phyloP scores from a whole-genome alignment of 2,888 invertebrate genomes.

The Stenodema calcarata region DNA sequence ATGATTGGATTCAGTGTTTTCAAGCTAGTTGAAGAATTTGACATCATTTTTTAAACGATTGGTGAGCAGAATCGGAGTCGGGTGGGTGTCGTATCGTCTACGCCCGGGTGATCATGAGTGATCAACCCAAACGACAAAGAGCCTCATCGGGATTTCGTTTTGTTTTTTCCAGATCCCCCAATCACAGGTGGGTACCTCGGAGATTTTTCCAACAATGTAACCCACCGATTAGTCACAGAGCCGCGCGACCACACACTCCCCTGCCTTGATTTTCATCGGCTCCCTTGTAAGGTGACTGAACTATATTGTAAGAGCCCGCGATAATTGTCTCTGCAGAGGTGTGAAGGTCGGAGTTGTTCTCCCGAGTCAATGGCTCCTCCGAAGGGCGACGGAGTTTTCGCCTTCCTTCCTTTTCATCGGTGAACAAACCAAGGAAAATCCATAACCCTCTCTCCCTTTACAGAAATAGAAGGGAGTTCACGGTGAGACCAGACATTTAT shows the following conservation, averaged over 20 bases:
- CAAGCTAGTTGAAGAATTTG: too few species aligned
- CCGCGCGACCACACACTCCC: background rate
- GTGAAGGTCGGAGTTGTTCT: background rate
- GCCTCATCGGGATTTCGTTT: too few species aligned
- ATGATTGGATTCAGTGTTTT: too few species aligned
- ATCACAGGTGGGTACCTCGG: too few species aligned
- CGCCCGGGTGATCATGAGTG: too few species aligned
- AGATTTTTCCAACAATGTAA: background rate
- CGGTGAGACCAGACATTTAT: too few species aligned
- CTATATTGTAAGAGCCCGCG: background rate
- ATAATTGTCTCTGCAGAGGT: conserved; percentile 2
- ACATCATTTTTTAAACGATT: too few species aligned
- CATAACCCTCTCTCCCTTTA: background rate
- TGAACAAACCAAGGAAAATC: background rate
- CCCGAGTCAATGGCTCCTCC: background rate
- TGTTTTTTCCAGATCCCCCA: too few species aligned
- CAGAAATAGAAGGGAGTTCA: too few species aligned
- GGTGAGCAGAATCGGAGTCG: too few species aligned
- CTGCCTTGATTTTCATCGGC: background rate
- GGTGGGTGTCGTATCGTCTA: too few species aligned
- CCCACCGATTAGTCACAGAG: background rate
- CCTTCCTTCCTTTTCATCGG: background rate
- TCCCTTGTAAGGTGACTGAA: background rate
- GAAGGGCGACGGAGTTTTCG: background rate
- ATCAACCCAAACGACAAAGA: too few species aligned